Percentiles rank a stretch among this genome's conserved stretches.
Evolutionary conservation across 30 jellyfish, hydroid and myxozoan genomes (phyloP).

Genomic region (Cassiopea andromeda): DNA sequence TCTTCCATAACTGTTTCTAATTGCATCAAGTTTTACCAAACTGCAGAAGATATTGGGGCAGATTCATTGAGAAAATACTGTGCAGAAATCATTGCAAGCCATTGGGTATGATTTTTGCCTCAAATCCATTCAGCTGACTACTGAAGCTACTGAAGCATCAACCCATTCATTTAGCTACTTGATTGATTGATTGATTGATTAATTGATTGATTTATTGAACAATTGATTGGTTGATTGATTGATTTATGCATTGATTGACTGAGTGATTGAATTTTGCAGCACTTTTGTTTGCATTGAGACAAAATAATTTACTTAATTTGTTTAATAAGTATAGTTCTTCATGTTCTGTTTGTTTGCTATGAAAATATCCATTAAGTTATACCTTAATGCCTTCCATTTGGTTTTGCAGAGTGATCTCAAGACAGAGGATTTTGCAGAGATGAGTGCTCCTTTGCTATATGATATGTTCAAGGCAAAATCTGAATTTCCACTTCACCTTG

Average conservation of each 20-base stretch:
- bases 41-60: slow-evolving; percentile 99
- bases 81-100: slow-evolving; percentile 87
- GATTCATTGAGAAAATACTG: slow-evolving; percentile 80
- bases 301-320: too few species aligned
- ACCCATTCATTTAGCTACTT: too few species aligned
- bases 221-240: too few species aligned
- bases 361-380: neutral
- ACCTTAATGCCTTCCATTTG: neutral
- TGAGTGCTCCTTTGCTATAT: slow-evolving; percentile 94
- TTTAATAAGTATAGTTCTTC: too few species aligned
- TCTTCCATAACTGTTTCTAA: slow-evolving; percentile 94
- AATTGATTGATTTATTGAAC: too few species aligned
- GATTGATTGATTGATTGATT: too few species aligned
- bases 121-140: neutral
- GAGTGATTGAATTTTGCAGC: too few species aligned
- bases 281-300: too few species aligned
- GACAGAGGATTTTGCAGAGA: slow-evolving; percentile 92
- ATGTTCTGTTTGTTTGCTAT: too few species aligned
- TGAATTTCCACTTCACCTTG: slow-evolving; percentile 81
- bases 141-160: too few species aligned
- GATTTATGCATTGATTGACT: too few species aligned
- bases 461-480: slow-evolving; percentile 96
- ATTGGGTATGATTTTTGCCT: slow-evolving; percentile 70
- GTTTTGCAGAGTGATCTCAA: slow-evolving; percentile 72
- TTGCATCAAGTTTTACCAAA: slow-evolving; percentile 95